Base-by-base conservation (phyloP, 2,113 vertebrate species). In the Bombycilla garrulus region DNA sequence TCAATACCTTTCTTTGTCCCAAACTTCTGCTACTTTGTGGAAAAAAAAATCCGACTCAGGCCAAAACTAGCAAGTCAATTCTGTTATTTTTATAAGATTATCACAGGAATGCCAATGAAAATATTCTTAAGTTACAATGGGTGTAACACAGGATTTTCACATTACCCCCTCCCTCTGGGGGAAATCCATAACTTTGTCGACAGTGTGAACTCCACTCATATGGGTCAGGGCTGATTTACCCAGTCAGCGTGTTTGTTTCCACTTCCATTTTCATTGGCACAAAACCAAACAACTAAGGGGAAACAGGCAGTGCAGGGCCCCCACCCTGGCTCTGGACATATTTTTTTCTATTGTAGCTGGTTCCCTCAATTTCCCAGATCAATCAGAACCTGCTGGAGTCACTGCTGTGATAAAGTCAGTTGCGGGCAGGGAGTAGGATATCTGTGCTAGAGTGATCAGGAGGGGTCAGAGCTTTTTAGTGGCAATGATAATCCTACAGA, bases 91-190 rank as follows among this genome's bases (percentile, higher is more conserved):
- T 97, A 44, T 81, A 95, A 97, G 93, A 92, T 95, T 96, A 77
- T 90, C 62, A 88, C 67, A 94, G 93, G 77, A 90, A 86, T 97
- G 96, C 97, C 97, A 97, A 98, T 92, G 84, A 97, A 98, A 98
- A 97, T 97, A 97, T 93, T 97, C 96, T 97, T 95, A 91, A 97
- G 94, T 97, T 97, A 98, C 95, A 98, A 92, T 97, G 96, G 91
- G 88, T 95, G 79, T 96, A 97, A 95, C 95, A 95, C 95, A 97
- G 94, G 73, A 97, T 97, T 97, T 97, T 98, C 94, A 97, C 86
- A 91, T 95, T 96, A 95, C 70, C 88, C 95, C 86, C 77, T 95
- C 76, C 56, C 66, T 96, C 90, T 72, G 58, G 91, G 97, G 92
- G 97, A 97, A 97, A 96, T 91, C 93, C 95, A 96, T 97, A 97